Evolutionary conservation across 2,888 invertebrate species (phyloP).

Genomic region (Rotaria magnacalcarata): DNA sequence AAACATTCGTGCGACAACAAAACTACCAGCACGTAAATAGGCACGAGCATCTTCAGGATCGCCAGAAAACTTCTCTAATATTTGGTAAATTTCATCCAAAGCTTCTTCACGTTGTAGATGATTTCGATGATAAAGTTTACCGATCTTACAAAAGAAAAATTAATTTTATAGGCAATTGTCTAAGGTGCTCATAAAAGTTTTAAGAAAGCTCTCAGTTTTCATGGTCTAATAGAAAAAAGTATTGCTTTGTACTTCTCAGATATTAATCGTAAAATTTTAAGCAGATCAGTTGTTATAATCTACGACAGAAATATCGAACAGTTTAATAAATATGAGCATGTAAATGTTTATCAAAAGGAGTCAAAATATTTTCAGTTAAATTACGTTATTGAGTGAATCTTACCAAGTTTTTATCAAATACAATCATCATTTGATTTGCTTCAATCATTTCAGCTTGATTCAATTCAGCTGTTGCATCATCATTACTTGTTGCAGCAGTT

Average conservation of each 20-base stretch:
- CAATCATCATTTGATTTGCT: conserved; percentile 80
- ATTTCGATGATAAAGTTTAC: conserved; percentile 58
- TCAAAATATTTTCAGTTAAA: no score
- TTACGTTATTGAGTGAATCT: conserved; percentile 47
- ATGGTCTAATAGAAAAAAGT: no score
- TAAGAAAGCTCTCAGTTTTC: no score
- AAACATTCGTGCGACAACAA: conserved; percentile 54
- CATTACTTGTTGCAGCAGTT: background rate
- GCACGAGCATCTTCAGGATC: conserved; percentile 55
- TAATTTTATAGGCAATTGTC: background rate
- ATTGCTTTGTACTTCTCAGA: no score
- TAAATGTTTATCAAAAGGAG: no score
- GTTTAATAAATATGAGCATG: no score
- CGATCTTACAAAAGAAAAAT: conserved; percentile 50
- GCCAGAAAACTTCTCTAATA: conserved; percentile 51
- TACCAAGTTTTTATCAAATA: conserved; percentile 82
- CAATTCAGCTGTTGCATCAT: conserved; percentile 56
- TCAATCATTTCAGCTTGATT: conserved; percentile 62
- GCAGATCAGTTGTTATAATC: no score
- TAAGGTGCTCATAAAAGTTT: no score
- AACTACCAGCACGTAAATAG: conserved; percentile 54
- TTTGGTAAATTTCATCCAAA: conserved; percentile 54
- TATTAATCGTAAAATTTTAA: no score
- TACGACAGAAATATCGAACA: no score
- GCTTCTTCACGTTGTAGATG: conserved; percentile 58